Conservation (phyloP, 2,113 vertebrate genomes). For the Malurus elegans region DNA sequence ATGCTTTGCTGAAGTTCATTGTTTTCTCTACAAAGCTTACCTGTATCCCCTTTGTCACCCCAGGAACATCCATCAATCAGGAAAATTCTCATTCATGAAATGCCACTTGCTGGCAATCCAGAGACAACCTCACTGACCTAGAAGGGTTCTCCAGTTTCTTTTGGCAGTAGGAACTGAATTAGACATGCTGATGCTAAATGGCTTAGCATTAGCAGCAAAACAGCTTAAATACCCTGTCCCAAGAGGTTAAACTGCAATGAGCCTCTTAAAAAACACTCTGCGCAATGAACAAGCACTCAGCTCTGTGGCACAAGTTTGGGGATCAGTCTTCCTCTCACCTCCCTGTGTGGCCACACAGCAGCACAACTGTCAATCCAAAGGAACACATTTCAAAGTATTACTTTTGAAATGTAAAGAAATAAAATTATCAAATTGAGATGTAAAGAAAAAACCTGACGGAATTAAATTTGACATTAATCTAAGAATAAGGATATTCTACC, state of each 20-base stretch:
- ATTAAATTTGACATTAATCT: not conserved
- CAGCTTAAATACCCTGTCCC: conserved; percentile 15
- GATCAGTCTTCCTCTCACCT: not conserved
- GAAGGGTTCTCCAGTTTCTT: not conserved
- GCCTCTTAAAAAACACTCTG: not conserved
- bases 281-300: not conserved
- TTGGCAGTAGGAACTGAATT: not conserved
- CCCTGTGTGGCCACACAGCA: not conserved
- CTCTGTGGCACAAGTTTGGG: not conserved
- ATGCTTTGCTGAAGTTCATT: not conserved
- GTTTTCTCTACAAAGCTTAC: not conserved
- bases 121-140: not conserved
- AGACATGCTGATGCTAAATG: conserved; percentile 15
- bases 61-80: not conserved
- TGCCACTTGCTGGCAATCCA: not conserved
- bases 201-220: conserved; percentile 30
- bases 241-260: conserved; percentile 36
- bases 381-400: not conserved
- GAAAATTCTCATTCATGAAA: not conserved
- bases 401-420: not conserved
- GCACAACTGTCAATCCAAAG: not conserved
- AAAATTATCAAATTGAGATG: not conserved
- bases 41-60: not conserved
- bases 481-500: not conserved
- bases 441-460: not conserved